Percentiles rank a stretch among this genome's conserved stretches.
Evolutionary conservation across 1,140 invertebrate genomes (phyloP).

Genomic region (Pararge aegeria): DNA sequence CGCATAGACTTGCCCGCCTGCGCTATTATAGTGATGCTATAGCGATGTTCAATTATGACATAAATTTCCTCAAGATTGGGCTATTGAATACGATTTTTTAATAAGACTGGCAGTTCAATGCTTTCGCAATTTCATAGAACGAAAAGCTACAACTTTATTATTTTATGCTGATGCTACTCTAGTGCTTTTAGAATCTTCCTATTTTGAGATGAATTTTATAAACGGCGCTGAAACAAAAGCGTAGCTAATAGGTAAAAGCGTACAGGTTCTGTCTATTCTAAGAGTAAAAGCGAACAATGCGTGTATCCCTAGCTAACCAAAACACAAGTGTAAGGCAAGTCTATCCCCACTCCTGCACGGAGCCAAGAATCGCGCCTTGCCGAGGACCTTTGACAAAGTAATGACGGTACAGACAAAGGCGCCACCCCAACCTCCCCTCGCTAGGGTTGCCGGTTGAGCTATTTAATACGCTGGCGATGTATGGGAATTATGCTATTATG

Average conservation of each 20-base stretch:
- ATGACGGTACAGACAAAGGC: conserved; percentile 60
- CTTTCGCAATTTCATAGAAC: no score
- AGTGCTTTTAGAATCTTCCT: no score
- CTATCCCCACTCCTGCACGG: conserved; percentile 22
- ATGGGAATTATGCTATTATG: background rate
- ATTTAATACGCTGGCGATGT: background rate
- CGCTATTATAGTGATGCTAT: no score
- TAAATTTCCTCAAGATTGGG: no score
- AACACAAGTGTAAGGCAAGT: conserved; percentile 34
- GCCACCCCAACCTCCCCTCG: conserved; percentile 20
- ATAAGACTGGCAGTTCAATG: no score
- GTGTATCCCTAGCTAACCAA: conserved; percentile 28
- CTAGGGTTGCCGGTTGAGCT: background rate
- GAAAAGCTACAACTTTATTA: no score
- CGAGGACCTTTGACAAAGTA: conserved; percentile 70
- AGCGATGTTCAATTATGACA: no score
- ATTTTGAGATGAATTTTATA: no score
- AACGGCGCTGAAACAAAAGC: background rate
- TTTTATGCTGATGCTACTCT: no score
- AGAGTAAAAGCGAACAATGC: conserved; percentile 20
- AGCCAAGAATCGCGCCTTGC: conserved; percentile 41
- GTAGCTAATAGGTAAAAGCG: conserved; percentile 3
- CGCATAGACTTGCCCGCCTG: no score
- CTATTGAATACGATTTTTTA: no score
- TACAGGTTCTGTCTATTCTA: background rate